These are phyloP conservation scores for Drosophila niveifrons DNA, from an alignment of 2,888 invertebrate species.

Conservation along the genomic window DNA sequence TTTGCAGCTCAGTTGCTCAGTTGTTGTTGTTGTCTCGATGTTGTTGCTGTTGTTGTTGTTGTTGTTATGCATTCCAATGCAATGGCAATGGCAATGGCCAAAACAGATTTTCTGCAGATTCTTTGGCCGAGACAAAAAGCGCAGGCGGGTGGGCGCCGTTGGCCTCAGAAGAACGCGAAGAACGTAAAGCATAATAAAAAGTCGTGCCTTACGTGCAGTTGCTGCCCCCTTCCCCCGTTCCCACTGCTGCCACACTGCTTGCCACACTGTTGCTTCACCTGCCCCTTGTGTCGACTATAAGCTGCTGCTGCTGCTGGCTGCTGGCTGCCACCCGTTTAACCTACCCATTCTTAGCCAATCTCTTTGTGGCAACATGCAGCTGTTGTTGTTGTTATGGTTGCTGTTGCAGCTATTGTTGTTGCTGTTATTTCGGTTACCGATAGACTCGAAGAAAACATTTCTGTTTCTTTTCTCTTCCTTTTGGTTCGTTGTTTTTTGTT, in stretches of 20 bases:
- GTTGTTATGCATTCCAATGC: conserved; percentile 74
- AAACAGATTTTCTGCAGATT: conserved; percentile 70
- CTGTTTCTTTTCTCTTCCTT: conserved; percentile 28
- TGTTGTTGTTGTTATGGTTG: conserved; percentile 15
- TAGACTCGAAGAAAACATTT: conserved; percentile 60
- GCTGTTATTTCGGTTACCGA: conserved; percentile 52
- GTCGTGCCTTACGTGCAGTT: conserved; percentile 80
- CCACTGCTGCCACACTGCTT: background rate
- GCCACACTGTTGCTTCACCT: background rate
- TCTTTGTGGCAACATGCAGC: conserved; percentile 24
- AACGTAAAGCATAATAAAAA: conserved; percentile 80
- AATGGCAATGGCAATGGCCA: conserved; percentile 64
- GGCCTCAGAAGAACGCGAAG: conserved; percentile 64
- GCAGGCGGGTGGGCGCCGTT: conserved; percentile 79
- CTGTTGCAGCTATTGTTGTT: conserved; percentile 16
- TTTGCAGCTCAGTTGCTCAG: conserved; percentile 12
- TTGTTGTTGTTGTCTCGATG: conserved; percentile 20
- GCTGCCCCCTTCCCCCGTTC: conserved; percentile 16
- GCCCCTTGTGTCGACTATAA: background rate
- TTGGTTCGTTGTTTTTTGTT: background rate
- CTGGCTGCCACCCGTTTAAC: conserved; percentile 31
- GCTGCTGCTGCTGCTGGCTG: background rate
- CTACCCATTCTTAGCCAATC: conserved; percentile 50
- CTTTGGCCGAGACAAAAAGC: conserved; percentile 67
- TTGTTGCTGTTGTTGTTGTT: conserved; percentile 32